Evolutionary conservation across 2,888 invertebrate species (phyloP).

Genomic region (Apamea monoglypha): DNA sequence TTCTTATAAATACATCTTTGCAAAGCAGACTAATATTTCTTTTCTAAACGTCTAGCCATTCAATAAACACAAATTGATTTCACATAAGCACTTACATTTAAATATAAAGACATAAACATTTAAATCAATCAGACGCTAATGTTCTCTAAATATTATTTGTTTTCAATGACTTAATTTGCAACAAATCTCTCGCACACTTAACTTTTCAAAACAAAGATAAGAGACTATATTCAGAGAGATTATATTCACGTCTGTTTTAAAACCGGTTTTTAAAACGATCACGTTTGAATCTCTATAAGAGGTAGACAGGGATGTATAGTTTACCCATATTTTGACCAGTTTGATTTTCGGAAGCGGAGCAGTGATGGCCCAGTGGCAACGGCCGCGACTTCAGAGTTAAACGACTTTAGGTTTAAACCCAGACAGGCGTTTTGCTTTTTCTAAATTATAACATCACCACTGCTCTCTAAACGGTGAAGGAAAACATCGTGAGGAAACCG

Average conservation of each 20-base stretch:
- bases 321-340: background rate
- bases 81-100: conserved; percentile 42
- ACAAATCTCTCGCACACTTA: conserved; percentile 63
- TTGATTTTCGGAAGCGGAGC: background rate
- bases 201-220: conserved; percentile 62
- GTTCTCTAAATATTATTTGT: conserved; percentile 51
- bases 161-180: conserved; percentile 45
- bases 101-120: conserved; percentile 40
- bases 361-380: background rate
- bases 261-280: conserved; percentile 9
- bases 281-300: background rate
- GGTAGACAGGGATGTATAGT: background rate
- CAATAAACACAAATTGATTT: conserved; percentile 48
- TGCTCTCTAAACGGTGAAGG: background rate
- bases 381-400: background rate
- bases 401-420: background rate
- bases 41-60: conserved; percentile 36
- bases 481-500: background rate
- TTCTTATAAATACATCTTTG: background rate
- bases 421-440: background rate
- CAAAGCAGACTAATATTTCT: conserved; percentile 18
- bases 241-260: conserved; percentile 61
- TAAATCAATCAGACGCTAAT: conserved; percentile 55
- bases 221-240: too few relatives aligned
- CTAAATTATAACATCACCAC: background rate